These are phyloP conservation scores for Lagenorhynchus albirostris DNA, from an alignment of 2,113 vertebrate species.

Conservation along the genomic window DNA sequence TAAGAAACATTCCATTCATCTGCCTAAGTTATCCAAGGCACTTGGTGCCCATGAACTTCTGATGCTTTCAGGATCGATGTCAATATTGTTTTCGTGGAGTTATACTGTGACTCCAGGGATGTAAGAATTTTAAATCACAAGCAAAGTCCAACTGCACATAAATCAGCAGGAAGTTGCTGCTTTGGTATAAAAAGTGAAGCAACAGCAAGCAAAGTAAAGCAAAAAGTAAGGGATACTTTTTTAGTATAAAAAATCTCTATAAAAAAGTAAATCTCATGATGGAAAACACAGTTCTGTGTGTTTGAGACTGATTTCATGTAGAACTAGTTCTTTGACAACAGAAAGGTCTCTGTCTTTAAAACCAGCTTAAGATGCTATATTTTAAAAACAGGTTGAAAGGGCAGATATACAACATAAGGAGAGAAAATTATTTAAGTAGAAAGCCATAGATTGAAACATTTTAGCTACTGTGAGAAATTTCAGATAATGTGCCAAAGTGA, in stretches of 20 bases:
- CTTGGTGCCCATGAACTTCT: not conserved
- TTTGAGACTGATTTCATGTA: conserved; percentile 48
- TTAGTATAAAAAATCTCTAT: not conserved
- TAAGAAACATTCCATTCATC: conserved; percentile 7
- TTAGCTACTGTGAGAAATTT: conserved; percentile 65
- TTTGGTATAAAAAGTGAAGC: conserved; percentile 39
- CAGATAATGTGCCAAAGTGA: conserved; percentile 65
- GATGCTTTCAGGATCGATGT: conserved; percentile 45
- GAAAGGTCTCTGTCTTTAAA: conserved; percentile 81
- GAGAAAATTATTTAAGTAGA: conserved; percentile 57
- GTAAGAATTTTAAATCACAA: not conserved
- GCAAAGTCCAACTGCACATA: conserved; percentile 46
- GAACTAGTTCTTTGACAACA: conserved; percentile 81
- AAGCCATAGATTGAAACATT: conserved; percentile 73
- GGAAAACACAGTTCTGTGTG: not conserved
- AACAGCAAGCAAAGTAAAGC: not conserved
- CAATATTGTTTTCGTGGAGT: conserved; percentile 50
- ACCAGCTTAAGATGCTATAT: conserved; percentile 80
- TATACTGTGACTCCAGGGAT: conserved; percentile 43
- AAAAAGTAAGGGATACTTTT: not conserved
- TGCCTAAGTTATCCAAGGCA: conserved; percentile 57
- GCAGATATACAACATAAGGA: conserved; percentile 66
- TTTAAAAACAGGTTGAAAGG: conserved; percentile 82
- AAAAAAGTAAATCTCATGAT: not conserved
- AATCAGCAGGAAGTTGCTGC: not conserved